Base-by-base conservation (phyloP, 2,797 vertebrate genomes). In the Poecilia picta region DNA sequence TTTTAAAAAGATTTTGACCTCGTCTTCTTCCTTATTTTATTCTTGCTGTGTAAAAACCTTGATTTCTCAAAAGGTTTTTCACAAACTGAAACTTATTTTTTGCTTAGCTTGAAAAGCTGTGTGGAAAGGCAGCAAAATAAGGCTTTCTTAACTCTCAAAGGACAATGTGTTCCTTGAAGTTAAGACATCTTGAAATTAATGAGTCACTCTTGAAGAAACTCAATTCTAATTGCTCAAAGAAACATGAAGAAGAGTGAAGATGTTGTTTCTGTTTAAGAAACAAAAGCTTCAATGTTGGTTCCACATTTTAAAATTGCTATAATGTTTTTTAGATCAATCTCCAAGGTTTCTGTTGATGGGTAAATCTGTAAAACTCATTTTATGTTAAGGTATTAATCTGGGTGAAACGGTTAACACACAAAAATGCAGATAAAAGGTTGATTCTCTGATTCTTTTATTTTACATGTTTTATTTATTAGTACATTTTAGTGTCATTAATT, bases 11-110 rank as follows among this genome's bases (percentile, higher is more conserved):
- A 33, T 2, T 64, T 0, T 75, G 1, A 45, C n/a, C 74, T 59
- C 74, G 64, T 70, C 41, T 70, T 51, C 73, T 25, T 70, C 49
- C 31, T 7, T 74, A 62, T 75, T 79, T 47, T 13, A 0, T 55
- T 20, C 57, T 49, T 78, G n/a, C 41, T 4, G 28, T 57, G 33
- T 25, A 11, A 77, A 80, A 83, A 64, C 33, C 28, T 51, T 84
- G 45, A 80, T 80, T 87, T 84, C 80, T 81, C 49, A 73, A 89
- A 92, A 89, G 89, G 88, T 57, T 77, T 39, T 82, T 85, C 64
- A 80, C 59, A 57, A 81, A 79, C 45, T 25, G 62, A 83, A 73
- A 81, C 73, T 66, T 18, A 47, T 84, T 85, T 77, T 78, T 11
- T 43, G 20, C 74, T 73, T 76, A 45, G 78, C 57, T 81, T 57